Base-by-base conservation (phyloP, 2,797 vertebrate species). In the Scolopax rusticola region DNA sequence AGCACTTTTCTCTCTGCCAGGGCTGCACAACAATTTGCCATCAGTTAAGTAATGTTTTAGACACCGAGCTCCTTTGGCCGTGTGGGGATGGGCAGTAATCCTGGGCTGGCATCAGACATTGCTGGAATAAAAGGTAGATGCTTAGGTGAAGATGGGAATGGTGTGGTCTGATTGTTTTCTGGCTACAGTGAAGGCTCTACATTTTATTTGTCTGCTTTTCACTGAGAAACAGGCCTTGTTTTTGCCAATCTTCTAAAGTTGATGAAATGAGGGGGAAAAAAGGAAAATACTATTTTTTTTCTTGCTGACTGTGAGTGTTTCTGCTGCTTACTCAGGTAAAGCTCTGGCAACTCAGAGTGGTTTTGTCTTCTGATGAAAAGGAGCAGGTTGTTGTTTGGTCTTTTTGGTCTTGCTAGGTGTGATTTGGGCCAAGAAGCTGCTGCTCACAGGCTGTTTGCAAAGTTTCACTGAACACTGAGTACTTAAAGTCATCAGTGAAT, bases 261-360 rank as follows among this genome's bases (percentile, higher is more conserved):
- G 95, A 89, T 89, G 90, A 95, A 94, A 89, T 79, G 88, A 95
- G 67, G 60, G 60, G 67, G 56, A 45, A 69, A 85, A 94, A 92
- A 75, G 65, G 41, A 84, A 82, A 92, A 88, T 63, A 83, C 51
- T 33, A 25, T 84, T 84, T 54, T 43, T 41, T 94, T 92, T 96
- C 88, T 91, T 84, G 93, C 95, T 97, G 94, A 97, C 88, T 90
- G 18, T n/a, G 63, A 28, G 51, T 40, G 48, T 97, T 96, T 95
- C 85, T 78, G 33, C 78, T 95, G 94, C 95, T 96, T 94, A 87
- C 84, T 92, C 84, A 84, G 84, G 84, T 96, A 61, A 76, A 91
- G 90, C 92, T 87, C 88, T 92, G 84, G 90, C 93, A 93, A 87
- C 69, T 92, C 69, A 30, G 9, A 73, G 84, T 91, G 90, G 33